Evolutionary conservation across 2,113 vertebrate genomes (phyloP).

Genomic region (Seriola quinqueradiata): DNA sequence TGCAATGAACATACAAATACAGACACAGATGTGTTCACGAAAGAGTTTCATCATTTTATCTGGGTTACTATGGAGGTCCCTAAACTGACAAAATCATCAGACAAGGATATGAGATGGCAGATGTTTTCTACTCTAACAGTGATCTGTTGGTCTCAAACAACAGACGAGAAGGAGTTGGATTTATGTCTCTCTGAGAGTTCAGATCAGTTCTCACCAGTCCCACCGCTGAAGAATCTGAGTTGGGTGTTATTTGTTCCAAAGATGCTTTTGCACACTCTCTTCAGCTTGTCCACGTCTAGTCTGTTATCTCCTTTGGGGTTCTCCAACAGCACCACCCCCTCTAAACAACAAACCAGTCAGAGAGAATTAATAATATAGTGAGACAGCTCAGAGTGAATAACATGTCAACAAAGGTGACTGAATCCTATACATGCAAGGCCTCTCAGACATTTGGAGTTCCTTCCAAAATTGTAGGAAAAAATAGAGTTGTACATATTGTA

Average conservation of each 20-base stretch:
- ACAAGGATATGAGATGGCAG: background rate
- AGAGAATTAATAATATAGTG: background rate
- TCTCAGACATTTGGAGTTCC: background rate
- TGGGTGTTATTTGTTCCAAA: constrained; percentile 86
- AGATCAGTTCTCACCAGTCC: constrained; percentile 83
- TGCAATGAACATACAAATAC: constrained; percentile 67
- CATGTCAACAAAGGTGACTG: background rate
- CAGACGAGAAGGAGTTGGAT: background rate
- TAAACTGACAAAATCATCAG: no score
- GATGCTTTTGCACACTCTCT: constrained; percentile 86
- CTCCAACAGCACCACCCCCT: constrained; percentile 93
- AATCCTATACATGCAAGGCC: background rate
- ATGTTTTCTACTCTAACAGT: background rate
- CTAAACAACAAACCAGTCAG: constrained; percentile 75
- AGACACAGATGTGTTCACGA: background rate
- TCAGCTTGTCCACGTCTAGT: constrained; percentile 86
- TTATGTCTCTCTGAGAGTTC: background rate
- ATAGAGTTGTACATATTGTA: background rate
- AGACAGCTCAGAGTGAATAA: background rate
- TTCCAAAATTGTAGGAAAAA: background rate
- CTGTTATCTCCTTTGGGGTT: constrained; percentile 94
- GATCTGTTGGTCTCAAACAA: background rate
- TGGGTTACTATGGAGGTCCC: background rate
- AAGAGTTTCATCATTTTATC: background rate
- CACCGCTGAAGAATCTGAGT: constrained; percentile 86